A percentile compares a stretch with the other conserved stretches of the same genome.
phyloP scores from a whole-genome alignment of 2,797 vertebrate genomes.

The Oreonectes daqikongensis region DNA sequence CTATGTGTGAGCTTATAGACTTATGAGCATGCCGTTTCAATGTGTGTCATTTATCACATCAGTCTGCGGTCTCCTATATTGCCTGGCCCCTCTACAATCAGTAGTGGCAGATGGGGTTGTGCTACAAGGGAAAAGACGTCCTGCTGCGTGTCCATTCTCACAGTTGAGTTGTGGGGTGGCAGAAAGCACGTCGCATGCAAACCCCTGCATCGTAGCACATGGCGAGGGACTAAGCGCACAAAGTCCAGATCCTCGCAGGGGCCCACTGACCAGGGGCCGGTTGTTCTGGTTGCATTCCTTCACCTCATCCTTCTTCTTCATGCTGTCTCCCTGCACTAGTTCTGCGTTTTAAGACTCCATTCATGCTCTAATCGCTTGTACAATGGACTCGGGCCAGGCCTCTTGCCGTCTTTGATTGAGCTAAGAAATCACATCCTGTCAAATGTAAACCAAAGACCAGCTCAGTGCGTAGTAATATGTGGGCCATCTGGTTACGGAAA shows the following conservation, averaged over 20 bases:
- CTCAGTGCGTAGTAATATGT: slow-evolving; percentile 55
- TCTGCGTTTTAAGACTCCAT: slow-evolving; percentile 60
- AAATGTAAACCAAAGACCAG: slow-evolving; percentile 57
- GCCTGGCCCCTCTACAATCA: slow-evolving; percentile 22
- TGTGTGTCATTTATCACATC: slow-evolving; percentile 43
- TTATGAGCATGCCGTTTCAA: slow-evolving; percentile 23
- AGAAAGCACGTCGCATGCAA: slow-evolving; percentile 41
- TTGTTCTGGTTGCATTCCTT: slow-evolving; percentile 39
- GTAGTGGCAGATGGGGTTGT: slow-evolving; percentile 60
- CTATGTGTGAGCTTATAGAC: neutral
- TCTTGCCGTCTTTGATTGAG: slow-evolving; percentile 60
- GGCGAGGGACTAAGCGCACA: slow-evolving; percentile 12
- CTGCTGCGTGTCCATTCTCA: slow-evolving; percentile 49
- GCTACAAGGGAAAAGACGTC: slow-evolving; percentile 43
- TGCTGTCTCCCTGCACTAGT: slow-evolving; percentile 44
- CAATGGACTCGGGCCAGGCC: slow-evolving; percentile 57
- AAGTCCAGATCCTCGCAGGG: slow-evolving; percentile 33
- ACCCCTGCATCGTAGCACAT: neutral
- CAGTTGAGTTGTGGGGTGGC: slow-evolving; percentile 39
- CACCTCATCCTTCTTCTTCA: slow-evolving; percentile 35
- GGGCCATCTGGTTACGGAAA: slow-evolving; percentile 58
- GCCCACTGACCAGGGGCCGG: slow-evolving; percentile 19
- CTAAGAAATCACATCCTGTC: slow-evolving; percentile 69
- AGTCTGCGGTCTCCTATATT: slow-evolving; percentile 9
- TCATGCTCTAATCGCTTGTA: slow-evolving; percentile 60